Evolutionary conservation across 2,113 vertebrate species (phyloP).

Genomic region (Callospermophilus lateralis): DNA sequence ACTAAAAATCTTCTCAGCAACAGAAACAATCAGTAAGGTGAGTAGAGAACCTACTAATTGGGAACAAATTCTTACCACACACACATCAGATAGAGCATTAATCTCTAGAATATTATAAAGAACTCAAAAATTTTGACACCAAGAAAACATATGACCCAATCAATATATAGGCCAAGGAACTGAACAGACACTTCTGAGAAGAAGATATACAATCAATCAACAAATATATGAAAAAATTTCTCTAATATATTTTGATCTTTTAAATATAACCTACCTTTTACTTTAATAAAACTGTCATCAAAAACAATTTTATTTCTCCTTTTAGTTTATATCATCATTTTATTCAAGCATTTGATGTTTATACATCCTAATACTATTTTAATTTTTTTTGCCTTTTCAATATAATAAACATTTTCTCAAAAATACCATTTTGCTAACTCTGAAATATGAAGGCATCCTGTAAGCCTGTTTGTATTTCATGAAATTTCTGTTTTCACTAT

Average conservation of each 20-base stretch:
- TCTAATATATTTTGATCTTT: background rate
- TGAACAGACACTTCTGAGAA: too few relatives aligned
- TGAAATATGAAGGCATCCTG: background rate
- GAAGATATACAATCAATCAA: too few relatives aligned
- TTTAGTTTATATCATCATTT: background rate
- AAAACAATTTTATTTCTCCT: background rate
- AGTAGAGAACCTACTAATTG: too few relatives aligned
- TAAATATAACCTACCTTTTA: background rate
- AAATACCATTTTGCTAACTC: background rate
- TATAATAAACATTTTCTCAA: background rate
- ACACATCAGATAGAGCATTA: too few relatives aligned
- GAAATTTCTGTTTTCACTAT: background rate
- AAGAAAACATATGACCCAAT: too few relatives aligned
- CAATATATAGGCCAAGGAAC: too few relatives aligned
- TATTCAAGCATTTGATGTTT: background rate
- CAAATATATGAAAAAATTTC: background rate
- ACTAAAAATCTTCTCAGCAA: too few relatives aligned
- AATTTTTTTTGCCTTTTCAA: background rate
- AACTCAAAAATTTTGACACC: too few relatives aligned
- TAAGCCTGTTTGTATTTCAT: background rate
- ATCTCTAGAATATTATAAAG: too few relatives aligned
- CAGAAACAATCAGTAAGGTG: too few relatives aligned
- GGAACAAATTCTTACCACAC: too few relatives aligned
- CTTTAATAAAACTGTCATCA: background rate
- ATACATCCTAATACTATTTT: background rate